A percentile compares a stretch with the other conserved stretches of the same genome.
Evolutionary conservation across 1,140 invertebrate genomes (phyloP).

Genomic region (Battus philenor): DNA sequence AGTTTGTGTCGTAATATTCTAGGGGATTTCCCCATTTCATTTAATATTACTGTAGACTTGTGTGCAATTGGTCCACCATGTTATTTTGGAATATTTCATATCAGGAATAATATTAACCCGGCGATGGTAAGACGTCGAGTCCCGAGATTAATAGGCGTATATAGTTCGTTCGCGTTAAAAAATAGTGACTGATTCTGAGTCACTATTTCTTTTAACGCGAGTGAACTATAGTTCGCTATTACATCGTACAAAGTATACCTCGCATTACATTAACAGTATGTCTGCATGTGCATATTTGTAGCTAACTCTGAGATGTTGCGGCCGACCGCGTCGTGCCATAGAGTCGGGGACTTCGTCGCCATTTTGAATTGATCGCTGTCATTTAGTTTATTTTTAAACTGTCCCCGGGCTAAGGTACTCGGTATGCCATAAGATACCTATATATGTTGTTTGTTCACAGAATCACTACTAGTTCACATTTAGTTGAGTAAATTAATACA

Average conservation of each 20-base stretch:
- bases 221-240: conserved; percentile 3
- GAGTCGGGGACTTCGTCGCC: background rate
- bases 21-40: no score
- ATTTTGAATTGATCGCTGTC: conserved; percentile 6
- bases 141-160: no score
- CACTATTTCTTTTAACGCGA: no score
- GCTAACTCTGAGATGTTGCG: conserved; percentile 33
- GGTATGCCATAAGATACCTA: conserved; percentile 14
- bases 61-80: no score
- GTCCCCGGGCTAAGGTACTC: conserved; percentile 3
- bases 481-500: conserved; percentile 68
- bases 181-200: no score
- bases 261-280: conserved; percentile 33
- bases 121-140: no score
- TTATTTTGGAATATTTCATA: no score
- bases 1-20: conserved; percentile 11
- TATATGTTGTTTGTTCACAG: conserved; percentile 67
- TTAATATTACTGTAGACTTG: no score
- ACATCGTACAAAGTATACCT: conserved; percentile 19
- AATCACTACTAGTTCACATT: conserved; percentile 65
- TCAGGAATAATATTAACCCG: no score
- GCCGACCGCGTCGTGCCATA: conserved; percentile 5
- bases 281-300: conserved; percentile 41
- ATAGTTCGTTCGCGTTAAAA: no score
- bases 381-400: conserved; percentile 2